Evolutionary conservation across 2,113 vertebrate species (phyloP).

Genomic region (Mellivora capensis): DNA sequence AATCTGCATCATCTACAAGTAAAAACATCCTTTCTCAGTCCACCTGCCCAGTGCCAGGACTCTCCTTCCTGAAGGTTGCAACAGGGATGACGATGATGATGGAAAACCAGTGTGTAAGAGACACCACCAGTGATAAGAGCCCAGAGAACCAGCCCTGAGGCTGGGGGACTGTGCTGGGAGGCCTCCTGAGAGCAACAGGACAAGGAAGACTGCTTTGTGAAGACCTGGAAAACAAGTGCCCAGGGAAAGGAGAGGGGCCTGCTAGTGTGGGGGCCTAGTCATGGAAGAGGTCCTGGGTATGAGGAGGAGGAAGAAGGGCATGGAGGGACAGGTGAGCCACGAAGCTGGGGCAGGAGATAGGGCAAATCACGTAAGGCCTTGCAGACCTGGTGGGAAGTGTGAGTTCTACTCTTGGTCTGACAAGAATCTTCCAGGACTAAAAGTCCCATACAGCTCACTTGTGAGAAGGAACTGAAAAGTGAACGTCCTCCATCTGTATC

Average conservation of each 20-base stretch:
- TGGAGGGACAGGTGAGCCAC: too few species aligned
- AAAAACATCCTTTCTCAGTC: neutral
- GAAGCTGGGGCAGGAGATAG: neutral
- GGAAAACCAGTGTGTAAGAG: neutral
- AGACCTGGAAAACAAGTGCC: neutral
- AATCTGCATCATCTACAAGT: neutral
- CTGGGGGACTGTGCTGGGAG: neutral
- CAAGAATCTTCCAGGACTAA: neutral
- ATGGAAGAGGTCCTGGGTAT: neutral
- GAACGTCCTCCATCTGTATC: neutral
- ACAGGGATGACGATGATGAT: neutral
- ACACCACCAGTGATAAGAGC: too few species aligned
- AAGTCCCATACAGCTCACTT: neutral
- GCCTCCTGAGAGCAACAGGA: neutral
- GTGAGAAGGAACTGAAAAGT: neutral
- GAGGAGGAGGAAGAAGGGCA: too few species aligned
- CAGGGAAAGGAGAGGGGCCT: rapidly evolving
- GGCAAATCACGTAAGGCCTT: too few species aligned
- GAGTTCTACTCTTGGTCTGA: neutral
- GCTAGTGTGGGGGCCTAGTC: neutral
- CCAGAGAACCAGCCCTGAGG: neutral
- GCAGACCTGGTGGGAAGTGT: neutral
- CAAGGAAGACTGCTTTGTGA: rapidly evolving
- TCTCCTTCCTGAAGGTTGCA: neutral
- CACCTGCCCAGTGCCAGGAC: neutral